Percentiles rank a stretch among this genome's conserved stretches.
These are phyloP conservation scores for Okamejei kenojei DNA, from an alignment of 2,797 vertebrate genomes.

Conservation along the genomic window DNA sequence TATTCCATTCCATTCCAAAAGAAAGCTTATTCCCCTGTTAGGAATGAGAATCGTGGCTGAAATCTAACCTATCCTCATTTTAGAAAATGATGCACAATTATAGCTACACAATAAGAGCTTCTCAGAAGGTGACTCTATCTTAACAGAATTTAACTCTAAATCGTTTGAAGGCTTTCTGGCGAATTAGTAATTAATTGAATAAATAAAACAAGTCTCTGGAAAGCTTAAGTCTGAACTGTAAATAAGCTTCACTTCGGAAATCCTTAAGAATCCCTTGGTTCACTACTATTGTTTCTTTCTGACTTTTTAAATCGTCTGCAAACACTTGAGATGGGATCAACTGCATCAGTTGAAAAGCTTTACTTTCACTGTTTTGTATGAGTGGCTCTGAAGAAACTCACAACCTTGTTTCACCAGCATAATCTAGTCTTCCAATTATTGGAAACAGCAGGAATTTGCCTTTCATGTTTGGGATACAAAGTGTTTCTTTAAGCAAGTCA, in stretches of 20 bases:
- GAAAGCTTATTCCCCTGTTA: background rate
- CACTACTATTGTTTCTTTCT: background rate
- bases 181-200: background rate
- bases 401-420: background rate
- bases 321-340: conserved; percentile 15
- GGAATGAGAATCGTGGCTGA: background rate
- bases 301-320: background rate
- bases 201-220: background rate
- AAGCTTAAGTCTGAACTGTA: background rate
- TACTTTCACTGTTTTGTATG: conserved; percentile 9
- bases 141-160: background rate
- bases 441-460: conserved; percentile 27
- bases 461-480: conserved; percentile 35
- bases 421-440: conserved; percentile 14
- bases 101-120: background rate
- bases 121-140: background rate
- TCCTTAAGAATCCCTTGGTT: background rate
- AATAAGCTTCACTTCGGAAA: conserved; percentile 12
- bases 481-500: conserved; percentile 3
- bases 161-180: background rate
- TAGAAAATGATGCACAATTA: background rate
- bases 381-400: background rate
- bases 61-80: background rate
- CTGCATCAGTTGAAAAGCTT: background rate
- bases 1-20: too few species aligned